phyloP scores from a whole-genome alignment of 2,888 invertebrate genomes.

The Drosophila cognata region DNA sequence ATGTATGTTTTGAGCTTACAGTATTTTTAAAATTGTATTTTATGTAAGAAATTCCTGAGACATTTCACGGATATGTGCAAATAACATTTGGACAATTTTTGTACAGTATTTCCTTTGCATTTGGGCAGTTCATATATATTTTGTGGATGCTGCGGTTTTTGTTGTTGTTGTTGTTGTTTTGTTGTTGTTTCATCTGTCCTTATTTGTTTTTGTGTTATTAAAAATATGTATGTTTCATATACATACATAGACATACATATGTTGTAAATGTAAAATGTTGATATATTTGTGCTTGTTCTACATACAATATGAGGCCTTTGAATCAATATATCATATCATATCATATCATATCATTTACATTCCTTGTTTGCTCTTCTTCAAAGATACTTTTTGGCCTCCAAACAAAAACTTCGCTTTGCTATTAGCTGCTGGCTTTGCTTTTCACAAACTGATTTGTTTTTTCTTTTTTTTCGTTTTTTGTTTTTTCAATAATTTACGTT shows the following conservation, averaged over 20 bases:
- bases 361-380: conserved; percentile 9
- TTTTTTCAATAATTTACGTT: conserved; percentile 34
- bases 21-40: conserved; percentile 33
- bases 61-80: conserved; percentile 84
- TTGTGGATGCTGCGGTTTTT: conserved; percentile 10
- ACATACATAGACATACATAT: conserved; percentile 9
- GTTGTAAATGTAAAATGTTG: conserved; percentile 38
- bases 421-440: conserved; percentile 26
- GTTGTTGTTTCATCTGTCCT: conserved; percentile 4
- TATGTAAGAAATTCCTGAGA: conserved; percentile 81
- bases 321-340: conserved; percentile 1
- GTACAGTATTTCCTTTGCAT: conserved; percentile 33
- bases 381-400: conserved; percentile 28
- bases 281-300: conserved; percentile 17
- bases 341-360: conserved; percentile 15
- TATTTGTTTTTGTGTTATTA: conserved; percentile 8
- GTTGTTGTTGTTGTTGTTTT: background rate
- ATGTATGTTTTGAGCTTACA: conserved; percentile 40
- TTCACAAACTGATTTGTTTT: conserved; percentile 25
- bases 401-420: conserved; percentile 41
- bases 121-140: conserved; percentile 31
- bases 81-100: conserved; percentile 78
- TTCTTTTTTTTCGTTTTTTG: conserved; percentile 23
- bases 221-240: conserved; percentile 9
- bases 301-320: conserved; percentile 27